phyloP scores from a whole-genome alignment of 2,888 invertebrate species.

The Blastobasis lacticolella region DNA sequence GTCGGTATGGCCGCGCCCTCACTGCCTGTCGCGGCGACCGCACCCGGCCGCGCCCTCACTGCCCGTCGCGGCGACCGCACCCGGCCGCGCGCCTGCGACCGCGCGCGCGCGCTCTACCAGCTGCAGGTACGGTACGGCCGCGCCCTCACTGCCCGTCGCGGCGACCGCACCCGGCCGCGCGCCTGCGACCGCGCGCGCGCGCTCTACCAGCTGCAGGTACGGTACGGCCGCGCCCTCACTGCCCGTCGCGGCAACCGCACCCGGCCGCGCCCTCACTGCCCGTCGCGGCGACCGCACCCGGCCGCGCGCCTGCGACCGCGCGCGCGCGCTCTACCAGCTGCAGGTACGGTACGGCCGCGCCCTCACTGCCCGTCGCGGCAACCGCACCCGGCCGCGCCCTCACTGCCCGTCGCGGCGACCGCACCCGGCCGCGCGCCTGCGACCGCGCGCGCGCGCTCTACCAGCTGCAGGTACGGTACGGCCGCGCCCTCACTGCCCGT shows the following conservation, averaged over 20 bases:
- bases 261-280: too few species aligned
- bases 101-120: constrained; percentile 47
- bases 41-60: too few species aligned
- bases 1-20: too few species aligned
- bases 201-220: constrained; percentile 29
- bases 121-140: background rate
- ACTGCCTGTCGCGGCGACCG: too few species aligned
- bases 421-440: constrained; percentile 55
- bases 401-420: too few species aligned
- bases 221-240: too few species aligned
- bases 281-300: constrained; percentile 50
- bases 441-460: constrained; percentile 53
- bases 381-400: too few species aligned
- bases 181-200: constrained; percentile 58
- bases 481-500: too few species aligned
- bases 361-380: too few species aligned
- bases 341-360: background rate
- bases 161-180: constrained; percentile 47
- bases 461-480: constrained; percentile 15
- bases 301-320: constrained; percentile 57
- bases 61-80: constrained; percentile 49
- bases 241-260: too few species aligned
- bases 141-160: background rate
- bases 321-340: constrained; percentile 40
- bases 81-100: constrained; percentile 53